These are phyloP conservation scores for Calycopis cecrops DNA, from an alignment of 1,140 invertebrate genomes.

Conservation along the genomic window DNA sequence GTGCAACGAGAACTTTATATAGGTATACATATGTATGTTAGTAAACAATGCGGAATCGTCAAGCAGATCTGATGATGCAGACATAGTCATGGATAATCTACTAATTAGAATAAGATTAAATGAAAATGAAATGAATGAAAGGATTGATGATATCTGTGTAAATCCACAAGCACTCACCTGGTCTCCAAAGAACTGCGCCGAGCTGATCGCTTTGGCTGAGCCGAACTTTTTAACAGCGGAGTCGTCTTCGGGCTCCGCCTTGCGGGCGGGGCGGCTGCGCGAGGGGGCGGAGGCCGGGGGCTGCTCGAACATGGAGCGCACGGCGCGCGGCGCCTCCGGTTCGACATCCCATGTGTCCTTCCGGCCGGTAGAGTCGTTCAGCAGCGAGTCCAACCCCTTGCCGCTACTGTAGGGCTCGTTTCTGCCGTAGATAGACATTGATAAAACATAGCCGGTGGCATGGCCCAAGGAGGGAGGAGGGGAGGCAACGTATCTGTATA, in stretches of 20 bases:
- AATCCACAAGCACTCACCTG: slow-evolving; percentile 45
- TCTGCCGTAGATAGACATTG: too few relatives aligned
- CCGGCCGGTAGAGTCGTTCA: slow-evolving; percentile 25
- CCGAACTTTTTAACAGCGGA: slow-evolving; percentile 96
- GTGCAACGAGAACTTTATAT: too few relatives aligned
- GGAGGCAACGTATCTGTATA: too few relatives aligned
- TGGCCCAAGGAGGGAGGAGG: too few relatives aligned
- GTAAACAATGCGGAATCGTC: too few relatives aligned
- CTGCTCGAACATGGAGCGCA: slow-evolving; percentile 52
- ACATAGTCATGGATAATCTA: too few relatives aligned
- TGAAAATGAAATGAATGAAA: too few relatives aligned
- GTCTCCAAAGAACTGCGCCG: slow-evolving; percentile 95
- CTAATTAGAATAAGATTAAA: too few relatives aligned
- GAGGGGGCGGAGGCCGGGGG: slow-evolving; percentile 15
- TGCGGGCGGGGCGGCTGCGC: slow-evolving; percentile 15
- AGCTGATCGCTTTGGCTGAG: slow-evolving; percentile 97
- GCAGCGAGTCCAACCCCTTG: slow-evolving; percentile 34
- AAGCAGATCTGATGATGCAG: too few relatives aligned
- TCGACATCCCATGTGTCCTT: slow-evolving; percentile 51
- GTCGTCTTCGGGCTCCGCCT: slow-evolving; percentile 53
- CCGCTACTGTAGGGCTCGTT: slow-evolving; percentile 53
- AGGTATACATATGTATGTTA: too few relatives aligned
- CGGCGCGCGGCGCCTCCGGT: slow-evolving; percentile 43
- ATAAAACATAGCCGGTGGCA: too few relatives aligned
- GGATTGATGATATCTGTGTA: too few relatives aligned